These are phyloP conservation scores for Lacerta bilineata DNA, from an alignment of 2,797 vertebrate genomes.

Conservation along the genomic window DNA sequence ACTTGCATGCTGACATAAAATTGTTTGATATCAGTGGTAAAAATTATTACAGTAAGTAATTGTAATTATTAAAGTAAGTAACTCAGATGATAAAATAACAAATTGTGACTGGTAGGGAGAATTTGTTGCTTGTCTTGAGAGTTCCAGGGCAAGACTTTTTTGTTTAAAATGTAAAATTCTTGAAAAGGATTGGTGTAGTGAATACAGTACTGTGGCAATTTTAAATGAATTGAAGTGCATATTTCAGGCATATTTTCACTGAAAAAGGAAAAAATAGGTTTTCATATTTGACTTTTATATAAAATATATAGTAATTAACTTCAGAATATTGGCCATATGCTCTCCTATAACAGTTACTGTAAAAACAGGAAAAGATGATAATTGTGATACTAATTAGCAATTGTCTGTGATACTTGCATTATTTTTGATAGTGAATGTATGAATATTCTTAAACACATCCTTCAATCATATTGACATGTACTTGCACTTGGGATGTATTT, in stretches of 20 bases:
- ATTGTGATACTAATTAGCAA: neutral
- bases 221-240: neutral
- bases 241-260: neutral
- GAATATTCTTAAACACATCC: neutral
- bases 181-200: neutral
- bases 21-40: neutral
- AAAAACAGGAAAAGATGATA: neutral
- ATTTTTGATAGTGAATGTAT: neutral
- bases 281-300: neutral
- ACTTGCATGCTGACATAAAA: neutral
- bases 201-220: slow-evolving; percentile 9
- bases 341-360: neutral
- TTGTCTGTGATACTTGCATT: neutral
- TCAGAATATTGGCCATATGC: neutral
- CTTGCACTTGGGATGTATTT: neutral
- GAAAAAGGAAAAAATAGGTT: neutral
- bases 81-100: neutral
- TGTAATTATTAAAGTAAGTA: neutral
- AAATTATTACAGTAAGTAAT: neutral
- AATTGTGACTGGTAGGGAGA: neutral
- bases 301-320: neutral
- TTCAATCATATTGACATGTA: neutral
- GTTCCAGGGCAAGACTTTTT: too few relatives aligned
- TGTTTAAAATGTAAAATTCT: neutral
- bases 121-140: slow-evolving; percentile 5